A percentile compares a stretch with the other conserved stretches of the same genome.
phyloP scores from a whole-genome alignment of 2,113 vertebrate species.

The Ochotona curzoniae region DNA sequence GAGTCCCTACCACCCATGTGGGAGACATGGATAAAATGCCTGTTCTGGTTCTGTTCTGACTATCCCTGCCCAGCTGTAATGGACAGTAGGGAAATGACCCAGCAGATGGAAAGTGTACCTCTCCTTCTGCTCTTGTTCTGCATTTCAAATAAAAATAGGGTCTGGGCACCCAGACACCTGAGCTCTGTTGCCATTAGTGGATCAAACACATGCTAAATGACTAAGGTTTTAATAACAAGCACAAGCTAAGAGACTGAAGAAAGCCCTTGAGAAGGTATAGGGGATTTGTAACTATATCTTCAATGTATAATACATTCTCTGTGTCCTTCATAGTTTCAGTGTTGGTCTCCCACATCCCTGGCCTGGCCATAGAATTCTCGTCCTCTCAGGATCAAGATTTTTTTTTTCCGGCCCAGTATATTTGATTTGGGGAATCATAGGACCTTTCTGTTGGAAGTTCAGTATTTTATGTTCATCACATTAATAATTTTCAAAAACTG shows the following conservation, averaged over 20 bases:
- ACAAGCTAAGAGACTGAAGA: background rate
- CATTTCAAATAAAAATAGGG: background rate
- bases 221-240: background rate
- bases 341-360: background rate
- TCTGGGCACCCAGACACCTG: constrained; percentile 22
- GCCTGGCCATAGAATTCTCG: background rate
- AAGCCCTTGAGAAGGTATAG: background rate
- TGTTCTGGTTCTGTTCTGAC: no score
- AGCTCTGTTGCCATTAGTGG: background rate
- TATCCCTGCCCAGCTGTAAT: no score
- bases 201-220: background rate
- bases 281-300: background rate
- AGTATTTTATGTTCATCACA: background rate
- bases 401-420: background rate
- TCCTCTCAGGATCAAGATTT: background rate
- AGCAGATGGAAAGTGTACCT: no score
- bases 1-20: no score
- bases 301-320: background rate
- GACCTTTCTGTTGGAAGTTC: background rate
- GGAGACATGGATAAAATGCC: no score
- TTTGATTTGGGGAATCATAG: background rate
- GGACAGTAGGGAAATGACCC: no score
- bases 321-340: background rate
- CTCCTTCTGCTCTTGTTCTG: no score
- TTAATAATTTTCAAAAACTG: background rate